These are phyloP conservation scores for Sialia sialis DNA, from an alignment of 2,113 vertebrate species.

Conservation along the genomic window DNA sequence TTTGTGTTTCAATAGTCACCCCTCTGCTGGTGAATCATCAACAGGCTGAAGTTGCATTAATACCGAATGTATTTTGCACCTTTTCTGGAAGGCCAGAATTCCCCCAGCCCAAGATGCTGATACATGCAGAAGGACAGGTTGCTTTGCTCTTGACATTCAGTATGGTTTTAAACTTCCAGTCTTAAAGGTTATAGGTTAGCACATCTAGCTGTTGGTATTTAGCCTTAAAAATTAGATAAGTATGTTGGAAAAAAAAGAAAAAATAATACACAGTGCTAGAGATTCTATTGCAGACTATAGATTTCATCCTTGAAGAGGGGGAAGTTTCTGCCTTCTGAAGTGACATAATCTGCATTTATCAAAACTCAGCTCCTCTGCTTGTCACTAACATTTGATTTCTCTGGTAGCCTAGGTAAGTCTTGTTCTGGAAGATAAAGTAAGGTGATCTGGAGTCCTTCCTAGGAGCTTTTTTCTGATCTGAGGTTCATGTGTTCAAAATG, in stretches of 20 bases:
- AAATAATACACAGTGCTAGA: not conserved
- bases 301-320: not conserved
- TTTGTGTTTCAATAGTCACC: not conserved
- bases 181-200: not conserved
- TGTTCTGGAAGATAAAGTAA: not conserved
- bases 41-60: not conserved
- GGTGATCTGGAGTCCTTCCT: not conserved
- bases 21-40: not conserved
- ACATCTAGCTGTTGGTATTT: not conserved
- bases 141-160: not conserved
- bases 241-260: not conserved
- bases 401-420: not conserved
- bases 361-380: not conserved
- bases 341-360: not conserved
- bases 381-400: not conserved
- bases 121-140: not conserved
- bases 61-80: not conserved
- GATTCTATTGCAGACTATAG: not conserved
- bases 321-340: not conserved
- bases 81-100: not conserved
- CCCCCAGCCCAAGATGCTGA: not conserved
- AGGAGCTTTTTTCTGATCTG: not conserved
- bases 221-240: not conserved
- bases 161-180: not conserved
- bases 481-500: not conserved